A percentile compares a stretch with the other conserved stretches of the same genome.
These are phyloP conservation scores for Lampris incognitus DNA, from an alignment of 2,113 vertebrate genomes.

Conservation along the genomic window DNA sequence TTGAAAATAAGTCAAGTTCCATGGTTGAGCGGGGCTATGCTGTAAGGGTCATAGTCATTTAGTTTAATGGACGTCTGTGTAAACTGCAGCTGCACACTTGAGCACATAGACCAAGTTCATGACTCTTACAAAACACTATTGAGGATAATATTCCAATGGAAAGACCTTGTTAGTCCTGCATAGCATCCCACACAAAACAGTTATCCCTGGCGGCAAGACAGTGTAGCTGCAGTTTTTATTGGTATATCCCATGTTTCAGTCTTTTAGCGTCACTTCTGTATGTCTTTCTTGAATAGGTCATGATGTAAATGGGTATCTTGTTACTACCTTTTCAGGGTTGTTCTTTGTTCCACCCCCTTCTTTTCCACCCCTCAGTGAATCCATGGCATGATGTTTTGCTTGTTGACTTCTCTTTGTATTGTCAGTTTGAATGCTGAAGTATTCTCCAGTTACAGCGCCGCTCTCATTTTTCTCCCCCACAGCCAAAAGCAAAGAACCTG, in stretches of 20 bases:
- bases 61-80: not conserved
- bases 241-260: not conserved
- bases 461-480: constrained; percentile 63
- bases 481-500: constrained; percentile 96
- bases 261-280: not conserved
- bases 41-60: not conserved
- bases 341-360: not conserved
- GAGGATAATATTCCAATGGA: not conserved
- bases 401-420: constrained; percentile 12
- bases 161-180: constrained; percentile 1
- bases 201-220: not conserved
- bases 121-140: not conserved
- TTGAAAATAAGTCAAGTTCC: not conserved
- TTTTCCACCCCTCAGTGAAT: not conserved
- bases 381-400: not conserved
- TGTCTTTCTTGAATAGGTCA: constrained; percentile 18
- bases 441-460: constrained; percentile 32
- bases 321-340: constrained; percentile 7
- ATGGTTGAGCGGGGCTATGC: not conserved
- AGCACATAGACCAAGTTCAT: not conserved
- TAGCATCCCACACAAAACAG: not conserved
- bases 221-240: not conserved
- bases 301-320: constrained; percentile 22
- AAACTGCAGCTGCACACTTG: not conserved
- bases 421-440: constrained; percentile 15